These are phyloP conservation scores for Apoda limacodes DNA, from an alignment of 2,888 invertebrate genomes.

Conservation along the genomic window DNA sequence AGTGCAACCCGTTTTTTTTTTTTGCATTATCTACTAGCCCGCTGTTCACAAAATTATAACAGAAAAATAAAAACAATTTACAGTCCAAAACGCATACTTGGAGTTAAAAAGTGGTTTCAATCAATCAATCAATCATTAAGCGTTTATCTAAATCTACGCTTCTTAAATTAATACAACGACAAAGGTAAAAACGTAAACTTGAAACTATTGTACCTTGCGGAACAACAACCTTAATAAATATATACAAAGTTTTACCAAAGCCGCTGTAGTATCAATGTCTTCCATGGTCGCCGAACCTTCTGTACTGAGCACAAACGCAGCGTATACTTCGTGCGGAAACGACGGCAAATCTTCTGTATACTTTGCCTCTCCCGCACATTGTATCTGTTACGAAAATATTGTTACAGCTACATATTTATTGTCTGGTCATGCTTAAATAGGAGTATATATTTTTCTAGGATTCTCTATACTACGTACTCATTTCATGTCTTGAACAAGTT, in stretches of 20 bases:
- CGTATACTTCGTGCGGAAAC: conserved; percentile 72
- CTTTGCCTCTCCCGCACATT: conserved; percentile 76
- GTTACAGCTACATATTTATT: conserved; percentile 32
- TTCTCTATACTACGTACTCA: no score
- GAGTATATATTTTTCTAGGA: no score
- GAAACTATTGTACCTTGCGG: neutral
- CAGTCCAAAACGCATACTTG: no score
- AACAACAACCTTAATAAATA: neutral
- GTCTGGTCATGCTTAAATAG: no score
- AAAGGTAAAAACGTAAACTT: neutral
- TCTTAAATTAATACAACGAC: neutral
- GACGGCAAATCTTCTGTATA: conserved; percentile 73
- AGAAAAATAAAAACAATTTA: no score
- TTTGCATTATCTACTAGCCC: no score
- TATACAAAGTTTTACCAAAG: conserved; percentile 70
- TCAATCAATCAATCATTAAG: no score
- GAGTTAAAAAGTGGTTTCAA: no score
- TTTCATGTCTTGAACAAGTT: no score
- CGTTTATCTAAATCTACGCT: no score
- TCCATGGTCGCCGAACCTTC: conserved; percentile 65
- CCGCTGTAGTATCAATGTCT: conserved; percentile 67
- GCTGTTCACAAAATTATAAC: no score
- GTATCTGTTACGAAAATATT: conserved; percentile 37
- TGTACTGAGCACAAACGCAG: conserved; percentile 68
- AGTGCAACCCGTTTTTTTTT: no score